phyloP scores from a whole-genome alignment of 2,888 invertebrate genomes.

The Phymatocera aterrima region DNA sequence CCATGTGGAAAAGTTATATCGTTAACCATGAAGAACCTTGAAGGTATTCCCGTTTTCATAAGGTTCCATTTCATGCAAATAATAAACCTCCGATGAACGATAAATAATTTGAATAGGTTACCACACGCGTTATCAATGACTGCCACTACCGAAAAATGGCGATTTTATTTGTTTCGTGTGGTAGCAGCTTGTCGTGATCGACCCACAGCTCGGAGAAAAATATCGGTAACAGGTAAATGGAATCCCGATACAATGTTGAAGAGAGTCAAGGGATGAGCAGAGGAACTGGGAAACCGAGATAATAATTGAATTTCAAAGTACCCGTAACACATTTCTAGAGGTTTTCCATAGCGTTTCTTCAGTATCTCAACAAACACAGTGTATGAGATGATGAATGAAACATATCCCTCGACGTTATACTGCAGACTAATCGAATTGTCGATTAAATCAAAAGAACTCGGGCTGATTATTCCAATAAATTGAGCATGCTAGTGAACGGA shows the following conservation, averaged over 20 bases:
- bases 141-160: not conserved
- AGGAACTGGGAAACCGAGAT: not conserved
- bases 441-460: not conserved
- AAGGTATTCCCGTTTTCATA: no score
- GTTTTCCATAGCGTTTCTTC: no score
- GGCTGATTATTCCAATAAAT: slow-evolving; percentile 31
- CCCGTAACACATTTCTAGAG: not conserved
- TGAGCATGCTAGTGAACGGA: slow-evolving; percentile 6
- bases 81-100: not conserved
- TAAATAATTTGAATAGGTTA: slow-evolving; percentile 29
- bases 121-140: slow-evolving; percentile 6
- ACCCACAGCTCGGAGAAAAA: no score
- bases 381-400: slow-evolving; percentile 16
- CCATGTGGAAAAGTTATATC: no score
- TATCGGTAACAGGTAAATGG: no score
- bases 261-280: not conserved
- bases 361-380: not conserved
- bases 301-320: no score
- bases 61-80: no score
- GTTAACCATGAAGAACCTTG: no score
- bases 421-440: slow-evolving; percentile 3
- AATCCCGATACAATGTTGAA: no score
- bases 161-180: not conserved
- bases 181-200: not conserved
- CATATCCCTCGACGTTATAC: not conserved